phyloP scores from a whole-genome alignment of 1,140 invertebrate species.

The Akabosia matsudoensis region DNA sequence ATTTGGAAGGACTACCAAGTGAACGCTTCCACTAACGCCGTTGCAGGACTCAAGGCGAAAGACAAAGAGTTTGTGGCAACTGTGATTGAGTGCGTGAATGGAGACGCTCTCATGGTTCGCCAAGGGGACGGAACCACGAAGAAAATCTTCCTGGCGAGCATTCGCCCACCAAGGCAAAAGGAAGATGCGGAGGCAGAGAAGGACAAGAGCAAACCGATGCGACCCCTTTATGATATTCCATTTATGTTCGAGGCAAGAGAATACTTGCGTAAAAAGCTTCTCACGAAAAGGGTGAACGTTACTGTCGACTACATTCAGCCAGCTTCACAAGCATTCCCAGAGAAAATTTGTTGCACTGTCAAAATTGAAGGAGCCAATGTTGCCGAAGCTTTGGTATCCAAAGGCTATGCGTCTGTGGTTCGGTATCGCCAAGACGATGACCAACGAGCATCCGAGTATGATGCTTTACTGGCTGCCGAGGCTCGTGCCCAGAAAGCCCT shows the following conservation, averaged over 20 bases:
- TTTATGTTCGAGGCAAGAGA: slow-evolving; percentile 98
- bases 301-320: slow-evolving; percentile 95
- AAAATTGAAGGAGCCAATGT: slow-evolving; percentile 82
- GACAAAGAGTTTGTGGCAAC: slow-evolving; percentile 80
- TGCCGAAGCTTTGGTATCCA: slow-evolving; percentile 86
- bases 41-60: slow-evolving; percentile 56
- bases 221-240: slow-evolving; percentile 93
- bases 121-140: slow-evolving; percentile 71
- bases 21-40: not conserved
- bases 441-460: slow-evolving; percentile 89
- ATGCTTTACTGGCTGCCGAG: slow-evolving; percentile 89
- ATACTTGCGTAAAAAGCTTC: slow-evolving; percentile 90
- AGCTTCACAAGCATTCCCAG: slow-evolving; percentile 84
- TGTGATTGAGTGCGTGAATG: slow-evolving; percentile 90
- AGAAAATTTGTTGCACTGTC: slow-evolving; percentile 94
- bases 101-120: slow-evolving; percentile 86
- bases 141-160: slow-evolving; percentile 94
- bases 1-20: slow-evolving; percentile 80
- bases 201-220: slow-evolving; percentile 53
- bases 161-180: slow-evolving; percentile 74
- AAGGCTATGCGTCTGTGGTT: slow-evolving; percentile 88
- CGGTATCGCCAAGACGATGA: slow-evolving; percentile 93
- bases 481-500: slow-evolving; percentile 81
- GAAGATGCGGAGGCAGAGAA: slow-evolving; percentile 31
- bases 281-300: slow-evolving; percentile 92